Conservation (phyloP, 2,113 vertebrate species). For the Empidonax alnorum region DNA sequence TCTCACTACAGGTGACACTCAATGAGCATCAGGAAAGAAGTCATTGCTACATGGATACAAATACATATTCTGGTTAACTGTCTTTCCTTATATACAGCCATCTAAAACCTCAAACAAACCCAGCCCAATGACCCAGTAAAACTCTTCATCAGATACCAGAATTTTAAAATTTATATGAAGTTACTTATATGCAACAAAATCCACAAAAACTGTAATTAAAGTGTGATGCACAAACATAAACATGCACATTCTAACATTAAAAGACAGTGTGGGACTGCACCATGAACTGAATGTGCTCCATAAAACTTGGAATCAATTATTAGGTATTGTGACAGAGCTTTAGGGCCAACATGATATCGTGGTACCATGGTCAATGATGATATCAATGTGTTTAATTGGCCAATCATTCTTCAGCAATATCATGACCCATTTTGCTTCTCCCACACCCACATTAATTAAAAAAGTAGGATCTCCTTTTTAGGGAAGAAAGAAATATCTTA, state of each 20-base stretch:
- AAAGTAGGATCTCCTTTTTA: neutral
- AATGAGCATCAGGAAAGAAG: neutral
- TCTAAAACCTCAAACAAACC: neutral
- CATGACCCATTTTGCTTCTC: neutral
- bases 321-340: neutral
- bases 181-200: neutral
- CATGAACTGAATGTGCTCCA: neutral
- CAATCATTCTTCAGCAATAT: neutral
- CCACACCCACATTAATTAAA: neutral
- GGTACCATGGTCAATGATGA: neutral
- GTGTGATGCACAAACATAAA: neutral
- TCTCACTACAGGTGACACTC: neutral
- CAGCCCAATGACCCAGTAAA: neutral
- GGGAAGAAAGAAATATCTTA: neutral
- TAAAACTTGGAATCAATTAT: neutral
- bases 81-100: neutral
- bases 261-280: neutral
- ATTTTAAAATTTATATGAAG: neutral
- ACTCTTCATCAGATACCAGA: neutral
- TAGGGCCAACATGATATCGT: neutral
- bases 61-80: neutral
- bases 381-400: rapidly evolving
- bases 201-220: neutral
- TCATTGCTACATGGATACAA: neutral
- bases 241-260: neutral